Percentiles rank a stretch among this genome's conserved stretches.
phyloP scores from a whole-genome alignment of 2,888 invertebrate genomes.

The Aphodius granarius region DNA sequence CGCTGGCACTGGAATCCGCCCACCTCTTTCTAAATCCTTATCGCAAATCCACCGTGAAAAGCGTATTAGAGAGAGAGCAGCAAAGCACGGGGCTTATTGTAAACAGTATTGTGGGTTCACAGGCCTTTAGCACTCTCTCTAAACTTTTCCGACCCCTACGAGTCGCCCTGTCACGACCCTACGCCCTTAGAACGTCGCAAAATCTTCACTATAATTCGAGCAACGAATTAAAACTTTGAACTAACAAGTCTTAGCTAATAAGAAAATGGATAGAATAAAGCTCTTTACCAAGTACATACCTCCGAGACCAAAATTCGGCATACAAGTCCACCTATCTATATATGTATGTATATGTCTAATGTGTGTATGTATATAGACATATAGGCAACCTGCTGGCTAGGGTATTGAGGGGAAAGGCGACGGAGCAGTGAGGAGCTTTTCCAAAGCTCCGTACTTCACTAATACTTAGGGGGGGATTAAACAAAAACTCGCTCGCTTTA shows the following conservation, averaged over 20 bases:
- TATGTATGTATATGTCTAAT: background rate
- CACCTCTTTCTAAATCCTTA: constrained; percentile 61
- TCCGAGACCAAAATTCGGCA: constrained; percentile 24
- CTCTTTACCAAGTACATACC: constrained; percentile 53
- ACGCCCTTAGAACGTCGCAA: constrained; percentile 31
- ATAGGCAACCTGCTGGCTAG: background rate
- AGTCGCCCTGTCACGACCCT: constrained; percentile 43
- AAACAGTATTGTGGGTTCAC: constrained; percentile 56
- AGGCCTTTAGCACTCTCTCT: constrained; percentile 52
- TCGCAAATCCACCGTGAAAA: constrained; percentile 68
- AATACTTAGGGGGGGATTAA: constrained; percentile 34
- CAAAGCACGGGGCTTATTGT: constrained; percentile 52
- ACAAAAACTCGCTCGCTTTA: constrained; percentile 34
- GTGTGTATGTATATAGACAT: constrained; percentile 1
- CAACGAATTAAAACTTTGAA: constrained; percentile 65
- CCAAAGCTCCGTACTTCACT: constrained; percentile 28
- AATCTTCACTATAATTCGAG: constrained; percentile 56
- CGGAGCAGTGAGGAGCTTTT: constrained; percentile 4
- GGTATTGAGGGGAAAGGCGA: background rate
- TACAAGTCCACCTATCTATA: background rate
- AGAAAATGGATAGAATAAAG: constrained; percentile 56
- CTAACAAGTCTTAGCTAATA: constrained; percentile 62
- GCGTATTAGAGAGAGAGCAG: constrained; percentile 61
- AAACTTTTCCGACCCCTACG: constrained; percentile 49
- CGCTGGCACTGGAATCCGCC: constrained; percentile 3